These are phyloP conservation scores for Elgonia sp. DNA, from an alignment of 2,888 invertebrate genomes.

Conservation along the genomic window DNA sequence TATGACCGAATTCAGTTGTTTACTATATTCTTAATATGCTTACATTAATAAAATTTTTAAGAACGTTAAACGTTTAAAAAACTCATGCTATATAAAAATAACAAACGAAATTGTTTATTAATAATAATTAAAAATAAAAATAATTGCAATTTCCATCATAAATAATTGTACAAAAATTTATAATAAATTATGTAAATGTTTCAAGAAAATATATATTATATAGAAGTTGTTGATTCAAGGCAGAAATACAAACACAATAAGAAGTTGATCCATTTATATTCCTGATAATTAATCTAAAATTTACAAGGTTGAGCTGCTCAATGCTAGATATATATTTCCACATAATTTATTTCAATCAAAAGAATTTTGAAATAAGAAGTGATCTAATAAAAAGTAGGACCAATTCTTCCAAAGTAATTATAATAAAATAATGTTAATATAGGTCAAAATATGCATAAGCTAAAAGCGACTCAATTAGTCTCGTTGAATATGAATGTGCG, in stretches of 20 bases:
- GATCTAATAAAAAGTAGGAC: not conserved
- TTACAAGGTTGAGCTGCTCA: slow-evolving; percentile 5
- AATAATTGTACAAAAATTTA: no score
- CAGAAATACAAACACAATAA: slow-evolving; percentile 2
- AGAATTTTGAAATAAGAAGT: not conserved
- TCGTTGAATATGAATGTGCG: slow-evolving; percentile 24
- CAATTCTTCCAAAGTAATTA: not conserved
- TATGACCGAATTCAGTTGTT: no score
- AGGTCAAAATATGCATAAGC: slow-evolving; percentile 26
- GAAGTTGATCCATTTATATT: not conserved
- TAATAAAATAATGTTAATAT: slow-evolving; percentile 7
- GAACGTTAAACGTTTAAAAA: no score
- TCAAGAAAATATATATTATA: not conserved
- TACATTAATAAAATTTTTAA: no score
- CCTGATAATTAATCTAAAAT: slow-evolving; percentile 11
- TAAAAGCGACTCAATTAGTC: slow-evolving; percentile 9
- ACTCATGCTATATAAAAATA: no score
- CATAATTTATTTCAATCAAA: not conserved
- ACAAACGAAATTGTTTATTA: no score
- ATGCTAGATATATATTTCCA: not conserved
- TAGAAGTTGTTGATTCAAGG: not conserved
- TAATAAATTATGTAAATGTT: no score
- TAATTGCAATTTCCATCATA: no score
- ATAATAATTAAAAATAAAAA: no score
- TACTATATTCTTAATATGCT: no score